A percentile compares a stretch with the other conserved stretches of the same genome.
Evolutionary conservation across 2,113 vertebrate species (phyloP).

Genomic region (Promerops cafer): DNA sequence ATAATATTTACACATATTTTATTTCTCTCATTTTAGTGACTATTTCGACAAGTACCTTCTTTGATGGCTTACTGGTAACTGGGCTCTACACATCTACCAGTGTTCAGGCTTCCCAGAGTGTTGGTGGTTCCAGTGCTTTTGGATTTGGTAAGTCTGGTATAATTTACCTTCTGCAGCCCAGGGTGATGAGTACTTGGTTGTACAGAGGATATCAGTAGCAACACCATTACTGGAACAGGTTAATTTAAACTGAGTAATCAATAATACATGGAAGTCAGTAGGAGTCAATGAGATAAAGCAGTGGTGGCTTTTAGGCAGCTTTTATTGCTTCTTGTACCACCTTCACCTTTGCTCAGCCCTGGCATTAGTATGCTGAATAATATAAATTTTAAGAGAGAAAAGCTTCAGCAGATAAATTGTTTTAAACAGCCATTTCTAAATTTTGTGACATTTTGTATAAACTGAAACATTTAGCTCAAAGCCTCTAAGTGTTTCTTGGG

Average conservation of each 20-base stretch:
- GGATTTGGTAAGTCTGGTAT: slow-evolving; percentile 88
- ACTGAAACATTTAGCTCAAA: background rate
- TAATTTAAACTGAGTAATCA: background rate
- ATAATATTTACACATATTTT: background rate
- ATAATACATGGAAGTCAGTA: background rate
- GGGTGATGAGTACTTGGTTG: background rate
- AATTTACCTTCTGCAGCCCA: background rate
- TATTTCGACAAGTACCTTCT: slow-evolving; percentile 93
- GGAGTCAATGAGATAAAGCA: background rate
- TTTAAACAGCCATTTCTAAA: background rate
- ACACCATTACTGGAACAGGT: background rate
- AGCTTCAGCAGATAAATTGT: background rate
- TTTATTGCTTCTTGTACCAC: background rate
- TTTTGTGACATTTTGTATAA: background rate
- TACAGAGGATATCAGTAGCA: background rate
- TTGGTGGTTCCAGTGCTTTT: slow-evolving; percentile 87
- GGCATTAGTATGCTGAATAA: background rate
- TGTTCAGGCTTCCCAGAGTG: slow-evolving; percentile 86
- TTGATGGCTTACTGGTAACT: slow-evolving; percentile 94
- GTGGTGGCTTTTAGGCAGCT: background rate
- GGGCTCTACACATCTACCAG: slow-evolving; percentile 96
- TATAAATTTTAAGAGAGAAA: background rate
- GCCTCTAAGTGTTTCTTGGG: background rate
- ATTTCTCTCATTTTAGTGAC: slow-evolving; percentile 79
- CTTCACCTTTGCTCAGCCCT: background rate